Base-by-base conservation (phyloP, 2,113 vertebrate species). In the Macquaria ambigua region DNA sequence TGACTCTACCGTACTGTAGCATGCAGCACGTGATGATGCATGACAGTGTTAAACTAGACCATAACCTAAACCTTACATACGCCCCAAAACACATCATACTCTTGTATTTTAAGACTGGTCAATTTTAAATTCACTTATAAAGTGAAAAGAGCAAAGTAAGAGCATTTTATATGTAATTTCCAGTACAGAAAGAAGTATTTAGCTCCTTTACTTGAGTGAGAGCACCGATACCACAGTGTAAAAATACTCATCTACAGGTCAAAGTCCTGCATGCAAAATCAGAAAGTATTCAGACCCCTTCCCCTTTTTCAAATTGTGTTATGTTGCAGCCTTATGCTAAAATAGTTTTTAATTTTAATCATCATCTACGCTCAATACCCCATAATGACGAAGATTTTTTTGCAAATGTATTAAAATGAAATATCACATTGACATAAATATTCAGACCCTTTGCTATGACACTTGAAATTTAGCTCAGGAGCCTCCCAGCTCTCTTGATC, bases 1-100 rank as follows among this genome's bases (percentile, higher is more conserved):
- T 52, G 74, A 59, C 72, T 74, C 37, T 64, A 77, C 62, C 58
- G 81, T 66, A 21, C 55, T 71, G 34, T 21, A 48, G 69, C 70
- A 46, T 37, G 43, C 10, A 67, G 63, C 48, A 48, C 64, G 79
- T 62, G 83, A 77, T 70, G 74, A 50, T 55, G 39, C 76, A 71
- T 67, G 83, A 74, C 77, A 63, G 12, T 31, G 48, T 62, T 43
- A 61, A 21, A 53, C 37, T 16, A 43, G 4, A 82, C 37, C 34
- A 7, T 43, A n/a, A 64, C 63, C 39, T 69, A 46, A 72, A 58
- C 56, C 43, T 67, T 4, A 23, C n/a, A 21, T 8, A 23, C 1
- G 23, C 10, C 23, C 59, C 58, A 66, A 39, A 74, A 70, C 72
- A 55, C 50, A 12, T 25, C 18, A 14, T 18, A 2, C 7, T 23